Evolutionary conservation across 2,113 vertebrate genomes (phyloP).

Genomic region (Hippolais icterina): DNA sequence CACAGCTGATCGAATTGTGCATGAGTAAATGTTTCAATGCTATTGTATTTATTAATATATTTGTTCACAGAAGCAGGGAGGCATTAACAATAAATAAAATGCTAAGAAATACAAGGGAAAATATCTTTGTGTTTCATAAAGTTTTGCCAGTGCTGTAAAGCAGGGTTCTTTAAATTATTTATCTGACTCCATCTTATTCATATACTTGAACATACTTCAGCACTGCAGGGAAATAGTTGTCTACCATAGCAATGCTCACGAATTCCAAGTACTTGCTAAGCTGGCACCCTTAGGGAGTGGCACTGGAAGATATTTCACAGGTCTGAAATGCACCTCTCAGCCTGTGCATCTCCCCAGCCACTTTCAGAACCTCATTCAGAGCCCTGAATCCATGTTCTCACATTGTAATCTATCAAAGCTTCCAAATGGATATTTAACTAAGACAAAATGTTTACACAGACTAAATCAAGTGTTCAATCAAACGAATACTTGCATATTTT

Average conservation of each 20-base stretch:
- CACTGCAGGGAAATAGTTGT: neutral
- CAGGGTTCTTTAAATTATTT: neutral
- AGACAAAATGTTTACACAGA: neutral
- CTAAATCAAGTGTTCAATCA: neutral
- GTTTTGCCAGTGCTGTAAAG: neutral
- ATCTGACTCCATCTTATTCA: neutral
- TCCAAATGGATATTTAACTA: neutral
- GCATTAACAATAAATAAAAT: neutral
- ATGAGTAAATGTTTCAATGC: neutral
- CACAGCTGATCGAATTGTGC: neutral
- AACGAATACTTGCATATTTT: neutral
- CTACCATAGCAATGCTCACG: rapidly evolving
- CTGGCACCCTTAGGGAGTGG: neutral
- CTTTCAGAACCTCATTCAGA: neutral
- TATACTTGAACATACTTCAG: neutral
- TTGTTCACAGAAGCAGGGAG: neutral
- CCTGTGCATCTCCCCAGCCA: neutral
- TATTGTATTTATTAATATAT: neutral
- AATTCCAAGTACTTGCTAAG: neutral
- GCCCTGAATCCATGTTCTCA: neutral
- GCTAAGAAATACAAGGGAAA: neutral
- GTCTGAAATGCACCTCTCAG: neutral
- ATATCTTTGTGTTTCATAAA: neutral
- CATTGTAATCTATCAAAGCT: neutral
- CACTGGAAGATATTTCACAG: neutral